These are phyloP conservation scores for Agapetus fuscipes DNA, from an alignment of 2,888 invertebrate genomes.

Conservation along the genomic window DNA sequence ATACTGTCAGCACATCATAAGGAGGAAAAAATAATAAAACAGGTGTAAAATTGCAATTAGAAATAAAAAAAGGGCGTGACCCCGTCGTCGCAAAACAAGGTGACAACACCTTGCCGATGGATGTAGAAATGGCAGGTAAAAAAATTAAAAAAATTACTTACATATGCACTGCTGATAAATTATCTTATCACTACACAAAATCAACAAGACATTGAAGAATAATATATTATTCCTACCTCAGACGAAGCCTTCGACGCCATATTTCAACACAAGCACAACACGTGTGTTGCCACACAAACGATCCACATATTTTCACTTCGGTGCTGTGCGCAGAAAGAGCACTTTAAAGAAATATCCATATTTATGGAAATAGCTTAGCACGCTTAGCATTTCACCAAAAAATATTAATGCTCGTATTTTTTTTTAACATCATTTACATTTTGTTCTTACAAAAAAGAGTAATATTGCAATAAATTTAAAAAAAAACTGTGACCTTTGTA, in stretches of 20 bases:
- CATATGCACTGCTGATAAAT: constrained; percentile 13
- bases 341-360: too few relatives aligned
- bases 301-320: too few relatives aligned
- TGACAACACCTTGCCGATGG: not conserved
- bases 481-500: too few relatives aligned
- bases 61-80: constrained; percentile 18
- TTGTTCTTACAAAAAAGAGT: too few relatives aligned
- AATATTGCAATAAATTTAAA: too few relatives aligned
- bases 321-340: too few relatives aligned
- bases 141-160: constrained; percentile 9
- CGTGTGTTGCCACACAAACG: constrained; percentile 10
- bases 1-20: not conserved
- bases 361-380: too few relatives aligned
- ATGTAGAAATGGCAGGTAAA: constrained; percentile 4
- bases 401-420: too few relatives aligned
- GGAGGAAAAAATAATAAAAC: not conserved
- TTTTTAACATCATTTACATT: too few relatives aligned
- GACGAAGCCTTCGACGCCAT: constrained; percentile 22
- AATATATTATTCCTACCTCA: constrained; percentile 16
- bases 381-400: too few relatives aligned
- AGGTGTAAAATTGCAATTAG: constrained; percentile 12
- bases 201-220: constrained; percentile 10
- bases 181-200: constrained; percentile 16
- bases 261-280: constrained; percentile 16
- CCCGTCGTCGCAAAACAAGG: constrained; percentile 6